phyloP scores from a whole-genome alignment of 2,113 vertebrate species.

The Nestor notabilis region DNA sequence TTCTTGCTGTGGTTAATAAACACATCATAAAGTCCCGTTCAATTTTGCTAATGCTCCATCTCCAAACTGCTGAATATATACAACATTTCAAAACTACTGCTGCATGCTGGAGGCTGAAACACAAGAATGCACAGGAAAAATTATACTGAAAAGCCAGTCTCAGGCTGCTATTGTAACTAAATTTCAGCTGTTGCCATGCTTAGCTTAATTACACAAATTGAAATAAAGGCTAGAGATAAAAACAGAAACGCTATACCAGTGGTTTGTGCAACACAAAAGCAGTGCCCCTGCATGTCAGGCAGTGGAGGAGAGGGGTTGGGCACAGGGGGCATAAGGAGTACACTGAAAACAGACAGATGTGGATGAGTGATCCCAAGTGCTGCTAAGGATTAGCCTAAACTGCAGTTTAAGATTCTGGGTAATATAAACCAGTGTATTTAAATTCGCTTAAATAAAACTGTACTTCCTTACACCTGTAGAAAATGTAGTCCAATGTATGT shows the following conservation, averaged over 20 bases:
- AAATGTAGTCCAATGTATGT: neutral
- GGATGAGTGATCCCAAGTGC: rapidly evolving
- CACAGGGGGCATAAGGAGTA: neutral
- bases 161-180: neutral
- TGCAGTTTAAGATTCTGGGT: neutral
- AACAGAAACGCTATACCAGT: neutral
- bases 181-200: neutral
- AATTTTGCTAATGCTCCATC: neutral
- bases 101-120: neutral
- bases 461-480: neutral
- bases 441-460: neutral
- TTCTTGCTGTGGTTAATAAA: neutral
- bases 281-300: neutral
- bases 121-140: neutral
- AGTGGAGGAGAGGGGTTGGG: neutral
- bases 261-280: neutral
- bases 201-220: neutral
- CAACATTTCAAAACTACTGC: neutral
- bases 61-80: neutral
- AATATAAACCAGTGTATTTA: neutral
- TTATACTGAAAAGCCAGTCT: neutral
- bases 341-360: neutral
- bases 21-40: neutral
- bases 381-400: neutral
- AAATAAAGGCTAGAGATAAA: neutral